Evolutionary conservation across 2,797 vertebrate species (phyloP).

Genomic region (Molossus alvarezi): DNA sequence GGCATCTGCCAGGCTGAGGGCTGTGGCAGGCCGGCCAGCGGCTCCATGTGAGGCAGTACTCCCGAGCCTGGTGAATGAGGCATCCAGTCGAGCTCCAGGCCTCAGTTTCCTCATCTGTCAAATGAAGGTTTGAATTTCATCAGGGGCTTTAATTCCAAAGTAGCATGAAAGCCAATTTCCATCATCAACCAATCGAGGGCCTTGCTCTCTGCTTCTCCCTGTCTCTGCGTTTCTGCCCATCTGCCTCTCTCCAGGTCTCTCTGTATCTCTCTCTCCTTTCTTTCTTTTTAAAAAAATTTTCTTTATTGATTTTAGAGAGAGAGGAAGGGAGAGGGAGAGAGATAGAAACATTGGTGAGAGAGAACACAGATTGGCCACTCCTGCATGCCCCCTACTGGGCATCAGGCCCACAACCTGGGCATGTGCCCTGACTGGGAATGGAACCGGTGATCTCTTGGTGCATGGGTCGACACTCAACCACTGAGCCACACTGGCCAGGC

Average conservation of each 20-base stretch:
- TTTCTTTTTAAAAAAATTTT: too few relatives aligned
- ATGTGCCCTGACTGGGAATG: too few relatives aligned
- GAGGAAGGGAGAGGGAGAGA: too few relatives aligned
- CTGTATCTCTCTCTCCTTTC: background rate
- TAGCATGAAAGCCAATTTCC: background rate
- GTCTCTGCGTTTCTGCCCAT: too few relatives aligned
- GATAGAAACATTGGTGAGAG: too few relatives aligned
- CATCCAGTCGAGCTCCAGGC: accelerated
- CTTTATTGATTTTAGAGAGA: too few relatives aligned
- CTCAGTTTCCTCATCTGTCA: conserved; percentile 13
- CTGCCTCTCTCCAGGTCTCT: background rate
- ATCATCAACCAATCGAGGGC: accelerated
- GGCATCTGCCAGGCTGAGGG: accelerated
- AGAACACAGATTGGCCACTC: too few relatives aligned
- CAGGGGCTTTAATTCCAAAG: background rate
- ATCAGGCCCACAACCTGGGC: too few relatives aligned
- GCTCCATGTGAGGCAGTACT: accelerated
- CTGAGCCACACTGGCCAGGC: too few relatives aligned
- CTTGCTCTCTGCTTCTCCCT: background rate
- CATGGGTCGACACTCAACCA: too few relatives aligned
- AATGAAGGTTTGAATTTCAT: background rate
- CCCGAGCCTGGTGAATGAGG: accelerated
- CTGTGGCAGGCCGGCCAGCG: background rate
- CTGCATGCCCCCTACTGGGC: too few relatives aligned
- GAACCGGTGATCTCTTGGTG: too few relatives aligned